Conservation (phyloP, 2,113 vertebrate species). For the Phrynocephalus versicolor region DNA sequence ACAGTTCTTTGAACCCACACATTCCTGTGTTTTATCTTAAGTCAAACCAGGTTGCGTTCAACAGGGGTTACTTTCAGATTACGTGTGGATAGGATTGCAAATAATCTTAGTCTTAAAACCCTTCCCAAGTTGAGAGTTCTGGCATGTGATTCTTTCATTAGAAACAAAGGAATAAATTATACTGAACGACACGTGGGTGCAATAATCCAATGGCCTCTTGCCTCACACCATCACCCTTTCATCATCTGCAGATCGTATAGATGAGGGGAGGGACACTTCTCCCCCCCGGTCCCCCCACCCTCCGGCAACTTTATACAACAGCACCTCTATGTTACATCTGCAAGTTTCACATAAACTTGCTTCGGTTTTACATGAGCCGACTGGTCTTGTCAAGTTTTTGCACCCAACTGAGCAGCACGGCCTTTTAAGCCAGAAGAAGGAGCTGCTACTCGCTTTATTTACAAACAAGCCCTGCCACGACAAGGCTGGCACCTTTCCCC, state of each 20-base stretch:
- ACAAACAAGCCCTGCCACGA: neutral
- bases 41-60: neutral
- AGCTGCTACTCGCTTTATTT: fast-evolving
- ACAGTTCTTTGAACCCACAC: neutral
- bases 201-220: neutral
- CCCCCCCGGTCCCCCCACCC: no score
- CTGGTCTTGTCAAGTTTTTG: neutral
- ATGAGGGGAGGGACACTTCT: neutral
- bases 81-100: neutral
- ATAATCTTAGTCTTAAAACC: neutral
- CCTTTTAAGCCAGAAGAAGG: neutral
- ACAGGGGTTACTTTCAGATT: neutral
- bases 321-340: neutral
- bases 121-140: neutral
- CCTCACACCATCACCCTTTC: neutral
- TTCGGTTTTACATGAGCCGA: neutral
- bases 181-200: neutral
- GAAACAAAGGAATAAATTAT: neutral
- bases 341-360: neutral
- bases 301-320: neutral
- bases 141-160: neutral
- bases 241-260: neutral
- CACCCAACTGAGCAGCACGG: no score
- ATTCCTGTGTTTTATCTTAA: neutral
- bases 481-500: neutral